Base-by-base conservation (phyloP, 1,140 invertebrate species). In the Muscidifurax raptorellus region DNA sequence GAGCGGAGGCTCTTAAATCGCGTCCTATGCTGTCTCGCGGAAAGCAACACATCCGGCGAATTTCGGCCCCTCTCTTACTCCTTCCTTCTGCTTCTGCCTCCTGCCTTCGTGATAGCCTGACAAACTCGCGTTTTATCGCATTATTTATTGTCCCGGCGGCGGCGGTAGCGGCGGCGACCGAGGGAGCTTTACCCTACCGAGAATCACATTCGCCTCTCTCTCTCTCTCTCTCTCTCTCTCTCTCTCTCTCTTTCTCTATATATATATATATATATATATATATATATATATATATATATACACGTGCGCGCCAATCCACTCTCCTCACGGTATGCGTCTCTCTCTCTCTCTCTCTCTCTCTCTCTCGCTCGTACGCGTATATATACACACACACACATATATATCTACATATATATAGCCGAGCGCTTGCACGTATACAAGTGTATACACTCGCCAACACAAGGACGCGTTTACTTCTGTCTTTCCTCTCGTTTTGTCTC, bases 51-150 rank as follows among this genome's bases (percentile, higher is more conserved):
- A 81, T 85, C 82, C 86, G 83, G 80, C 67, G 83, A 88, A 89
- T 87, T 88, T 88, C 85, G 59, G 52, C 87, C 85, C 74, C 52
- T 74, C 30, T 84, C 66, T 67, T 28, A 59, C 74, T 85, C 40
- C 22, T 71, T 59, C 77, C 84, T 78, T 18, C 32, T 30, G 69
- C 77, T 80, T 25, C 59, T 32, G 12, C 85, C 52, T 59, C 52
- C 18, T 59, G 52, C 52, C 22, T 88, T 90, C 89, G 89, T 91
- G 91, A 92, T 92, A 90, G 90, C 88, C 90, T 90, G 91, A 91
- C 91, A 92, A 93, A 93, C 90, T 92, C 92, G 91, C 92, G 92
- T 93, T 93, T 93, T 93, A 93, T 93, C 92, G 92, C 88, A 93
- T 92, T 93, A 93, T 93, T 93, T 93, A 93, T 93, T 91, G 90